phyloP scores from a whole-genome alignment of 2,797 vertebrate genomes.

The Pseudochirops corinnae region DNA sequence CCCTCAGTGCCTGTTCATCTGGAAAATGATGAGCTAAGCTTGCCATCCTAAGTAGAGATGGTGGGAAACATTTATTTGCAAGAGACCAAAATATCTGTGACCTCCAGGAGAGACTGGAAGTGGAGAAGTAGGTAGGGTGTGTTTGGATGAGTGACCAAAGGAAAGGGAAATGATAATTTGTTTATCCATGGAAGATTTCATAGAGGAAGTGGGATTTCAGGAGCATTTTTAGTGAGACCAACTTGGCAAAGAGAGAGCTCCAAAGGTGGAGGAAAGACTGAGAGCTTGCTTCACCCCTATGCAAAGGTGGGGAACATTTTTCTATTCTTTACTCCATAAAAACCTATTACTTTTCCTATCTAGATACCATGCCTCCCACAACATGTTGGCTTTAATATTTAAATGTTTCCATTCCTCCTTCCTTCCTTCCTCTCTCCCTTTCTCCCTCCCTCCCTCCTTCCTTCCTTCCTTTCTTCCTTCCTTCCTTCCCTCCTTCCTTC shows the following conservation, averaged over 20 bases:
- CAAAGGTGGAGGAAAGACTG: neutral
- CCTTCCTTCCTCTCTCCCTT: neutral
- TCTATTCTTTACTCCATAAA: neutral
- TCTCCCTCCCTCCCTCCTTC: neutral
- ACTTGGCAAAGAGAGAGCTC: neutral
- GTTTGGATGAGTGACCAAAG: neutral
- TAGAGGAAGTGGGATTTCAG: neutral
- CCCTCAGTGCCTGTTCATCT: conserved; percentile 3
- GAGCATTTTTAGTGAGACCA: conserved; percentile 9
- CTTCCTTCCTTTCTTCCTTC: neutral
- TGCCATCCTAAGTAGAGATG: neutral
- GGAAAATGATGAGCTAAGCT: conserved; percentile 5
- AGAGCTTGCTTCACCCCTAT: neutral
- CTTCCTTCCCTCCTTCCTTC: neutral
- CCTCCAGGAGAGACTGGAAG: neutral
- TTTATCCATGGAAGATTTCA: neutral
- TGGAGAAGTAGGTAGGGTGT: neutral
- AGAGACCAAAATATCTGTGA: neutral
- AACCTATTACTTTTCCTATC: neutral
- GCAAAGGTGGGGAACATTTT: neutral
- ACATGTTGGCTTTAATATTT: neutral
- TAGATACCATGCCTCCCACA: neutral
- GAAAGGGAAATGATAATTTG: neutral
- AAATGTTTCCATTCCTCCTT: neutral
- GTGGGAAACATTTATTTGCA: neutral